phyloP scores from a whole-genome alignment of 2,113 vertebrate species.

The Centropristis striata region DNA sequence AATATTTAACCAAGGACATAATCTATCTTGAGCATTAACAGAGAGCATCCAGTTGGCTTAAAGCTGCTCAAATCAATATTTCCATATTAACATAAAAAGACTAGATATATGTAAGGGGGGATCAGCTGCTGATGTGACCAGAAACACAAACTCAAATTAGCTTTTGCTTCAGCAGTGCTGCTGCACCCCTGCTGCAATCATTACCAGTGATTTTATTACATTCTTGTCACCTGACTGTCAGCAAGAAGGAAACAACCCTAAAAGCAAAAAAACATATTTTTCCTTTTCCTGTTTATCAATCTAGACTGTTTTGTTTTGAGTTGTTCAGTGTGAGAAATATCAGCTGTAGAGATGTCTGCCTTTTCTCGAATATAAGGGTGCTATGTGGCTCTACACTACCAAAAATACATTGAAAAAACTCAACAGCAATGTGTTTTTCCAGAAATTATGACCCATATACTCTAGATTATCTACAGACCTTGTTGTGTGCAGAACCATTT shows the following conservation, averaged over 20 bases:
- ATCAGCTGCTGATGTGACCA: not conserved
- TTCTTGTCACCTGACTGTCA: not conserved
- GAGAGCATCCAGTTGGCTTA: not conserved
- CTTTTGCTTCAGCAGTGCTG: not conserved
- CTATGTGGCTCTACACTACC: too few species aligned
- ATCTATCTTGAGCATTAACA: not conserved
- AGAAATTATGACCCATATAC: too few species aligned
- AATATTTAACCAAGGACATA: not conserved
- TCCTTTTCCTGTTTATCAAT: not conserved
- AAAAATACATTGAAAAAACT: too few species aligned
- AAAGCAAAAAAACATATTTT: not conserved
- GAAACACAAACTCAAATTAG: not conserved
- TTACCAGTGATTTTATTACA: not conserved
- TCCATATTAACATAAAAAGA: not conserved
- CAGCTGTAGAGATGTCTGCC: too few species aligned
- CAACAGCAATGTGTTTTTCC: too few species aligned
- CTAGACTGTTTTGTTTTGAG: too few species aligned
- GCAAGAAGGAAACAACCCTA: conserved; percentile 5
- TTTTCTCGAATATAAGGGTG: too few species aligned
- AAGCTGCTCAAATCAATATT: not conserved
- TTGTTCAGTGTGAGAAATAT: too few species aligned
- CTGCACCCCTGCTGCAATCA: not conserved
- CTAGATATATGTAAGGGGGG: not conserved
- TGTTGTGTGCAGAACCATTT: too few species aligned
- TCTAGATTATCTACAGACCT: too few species aligned